Evolutionary conservation across 2,888 invertebrate genomes (phyloP), one percentile per base, ranked within the genome.

Genomic region (Parnassius orleans): DNA sequence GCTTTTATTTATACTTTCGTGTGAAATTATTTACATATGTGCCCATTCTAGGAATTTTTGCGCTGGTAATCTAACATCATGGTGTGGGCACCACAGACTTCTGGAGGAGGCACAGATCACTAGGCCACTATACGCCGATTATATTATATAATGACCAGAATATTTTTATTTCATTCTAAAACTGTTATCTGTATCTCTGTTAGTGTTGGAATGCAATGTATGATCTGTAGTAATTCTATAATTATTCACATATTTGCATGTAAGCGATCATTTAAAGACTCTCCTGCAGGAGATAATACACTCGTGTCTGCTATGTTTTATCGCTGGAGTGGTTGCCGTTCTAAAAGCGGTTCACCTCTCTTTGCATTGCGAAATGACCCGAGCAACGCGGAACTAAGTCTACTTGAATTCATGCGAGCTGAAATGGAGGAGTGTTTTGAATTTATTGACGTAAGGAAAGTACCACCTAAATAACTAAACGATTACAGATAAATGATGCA

Each of bases 281-380:
- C 69, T 69, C 64, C 67, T 66, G 68, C 33, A 50, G 55, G 48
- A 70, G 66, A 70, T 71, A 70, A 70, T 67, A 65, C 71, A 44
- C 62, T 52, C 71, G 70, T 69, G 76, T 78, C 80, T 82, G 81
- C 66, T 73, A 78, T 74, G 74, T 76, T 75, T 78, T 80, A 83
- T 78, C 79, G 76, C 70, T 76, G 70, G 69, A 84, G 81, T 81
- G 84, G 75, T 74, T 72, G 75, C 72, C 72, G 78, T 67, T 80
- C 82, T 77, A 73, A 81, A 84, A 83, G 72, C 68, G 63, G 66
- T 72, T 65, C 71, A 74, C 62, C 50, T 48, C 33, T 68, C 61
- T 60, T 72, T 66, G 68, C 68, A 61, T 67, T 72, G 72, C 71
- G 68, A 69, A 74, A 71, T 70, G 66, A 61, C 68, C 68, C 63